A percentile compares a stretch with the other conserved stretches of the same genome.
Evolutionary conservation across 2,888 invertebrate species (phyloP).

Genomic region (Scaeva pyrastri): DNA sequence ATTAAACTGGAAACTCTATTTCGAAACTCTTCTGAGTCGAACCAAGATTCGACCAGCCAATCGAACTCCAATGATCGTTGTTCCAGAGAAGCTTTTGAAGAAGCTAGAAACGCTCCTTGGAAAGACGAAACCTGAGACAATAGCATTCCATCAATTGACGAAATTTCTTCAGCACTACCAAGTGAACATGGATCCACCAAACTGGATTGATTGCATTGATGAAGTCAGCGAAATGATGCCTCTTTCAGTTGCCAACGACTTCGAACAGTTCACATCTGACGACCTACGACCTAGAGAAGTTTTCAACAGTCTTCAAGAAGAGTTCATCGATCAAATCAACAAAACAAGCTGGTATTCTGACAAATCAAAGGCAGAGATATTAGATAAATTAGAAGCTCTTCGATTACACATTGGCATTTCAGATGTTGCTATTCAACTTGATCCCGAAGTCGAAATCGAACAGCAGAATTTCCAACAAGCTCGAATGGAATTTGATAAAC

Average conservation of each 20-base stretch:
- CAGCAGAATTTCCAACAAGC: conserved; percentile 48
- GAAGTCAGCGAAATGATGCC: conserved; percentile 56
- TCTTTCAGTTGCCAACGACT: conserved; percentile 23
- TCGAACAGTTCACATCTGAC: not conserved
- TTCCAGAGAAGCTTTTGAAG: conserved; percentile 77
- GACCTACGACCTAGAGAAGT: conserved; percentile 15
- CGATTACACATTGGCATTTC: conserved; percentile 76
- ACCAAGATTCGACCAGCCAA: conserved; percentile 37
- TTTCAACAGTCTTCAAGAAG: conserved; percentile 37
- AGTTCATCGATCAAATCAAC: conserved; percentile 46
- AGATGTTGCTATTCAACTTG: conserved; percentile 28
- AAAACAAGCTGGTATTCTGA: conserved; percentile 49
- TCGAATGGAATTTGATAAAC: conserved; percentile 36
- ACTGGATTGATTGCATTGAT: conserved; percentile 60
- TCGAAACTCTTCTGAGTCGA: conserved; percentile 77
- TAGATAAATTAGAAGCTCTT: conserved; percentile 77
- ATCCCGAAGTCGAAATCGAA: conserved; percentile 42
- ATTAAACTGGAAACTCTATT: conserved; percentile 78
- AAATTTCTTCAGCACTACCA: conserved; percentile 81
- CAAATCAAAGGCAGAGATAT: conserved; percentile 75
- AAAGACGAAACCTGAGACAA: conserved; percentile 66
- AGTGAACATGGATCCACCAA: conserved; percentile 77
- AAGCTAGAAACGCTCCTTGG: conserved; percentile 75
- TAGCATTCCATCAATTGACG: conserved; percentile 79
- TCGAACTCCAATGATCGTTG: conserved; percentile 78